Evolutionary conservation across 2,888 invertebrate genomes (phyloP), one percentile per base, ranked within the genome.

Genomic region (Heliconius aoede): DNA sequence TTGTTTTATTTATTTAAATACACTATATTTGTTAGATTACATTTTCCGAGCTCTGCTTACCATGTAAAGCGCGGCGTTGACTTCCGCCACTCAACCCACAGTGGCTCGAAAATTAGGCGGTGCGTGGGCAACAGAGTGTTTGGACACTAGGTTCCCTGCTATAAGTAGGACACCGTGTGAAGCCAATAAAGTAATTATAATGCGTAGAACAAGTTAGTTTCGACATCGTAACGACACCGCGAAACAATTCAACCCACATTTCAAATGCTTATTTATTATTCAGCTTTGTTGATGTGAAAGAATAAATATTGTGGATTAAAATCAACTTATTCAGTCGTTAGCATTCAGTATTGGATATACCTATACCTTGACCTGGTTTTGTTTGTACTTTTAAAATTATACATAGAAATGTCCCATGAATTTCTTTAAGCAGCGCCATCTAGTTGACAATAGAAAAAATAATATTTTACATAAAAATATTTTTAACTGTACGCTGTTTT

Each of bases 211-310:
- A 5, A 74, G 74, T 73, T 73, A 24, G 51, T 79, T 78, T 58
- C 80, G 58, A 78, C 73, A 80, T 26, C 79, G 81, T 81, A 76
- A 76, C 77, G 81, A 80, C 79, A 24, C 58, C n/a, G 51, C 74
- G 64, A 72, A 81, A 82, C 82, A 82, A 81, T 82, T 58, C 77
- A 51, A 79, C 81, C 82, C 83, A 84, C 81, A 84, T 84, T 81
- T 83, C 83, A 84, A 83, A 79, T 73, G 73, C 61, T 40, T 74
- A 58, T 76, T 76, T 76, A 73, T 28, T 36, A 78, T 78, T 64
- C 58, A 21, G 32, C 32, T 60, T 40, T 40, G 60, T 58, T 36
- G 11, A 73, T 68, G 36, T 24, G 67, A 68, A 67, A 30, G 40
- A 73, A 58, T 26, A 51, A 67, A 68, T 32, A 51, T 24, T 36